Base-by-base conservation (phyloP, 1,140 invertebrate genomes). In the Penaeus indicus region DNA sequence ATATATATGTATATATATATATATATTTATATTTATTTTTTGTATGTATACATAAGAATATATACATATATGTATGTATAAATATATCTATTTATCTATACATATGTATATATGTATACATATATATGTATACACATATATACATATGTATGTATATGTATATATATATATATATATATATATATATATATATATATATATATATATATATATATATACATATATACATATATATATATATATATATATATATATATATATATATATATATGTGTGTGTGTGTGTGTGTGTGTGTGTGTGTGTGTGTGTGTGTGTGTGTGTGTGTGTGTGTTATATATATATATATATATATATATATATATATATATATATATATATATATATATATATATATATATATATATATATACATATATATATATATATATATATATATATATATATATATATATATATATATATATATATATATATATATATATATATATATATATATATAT, bases 391-490 rank as follows among this genome's bases (percentile, higher is more conserved):
- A 67, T 67, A 11, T 67, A 21, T 21, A 21, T 67, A 21, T 67
- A 21, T 67, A 21, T 67, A 67, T 67, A 67, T 67, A 21, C 22
- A 67, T 21, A 67, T 67, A 67, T 21, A 67, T 21, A 67, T 67
- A 67, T 21, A 67, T 67, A 67, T 67, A 67, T 81, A 81, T 81
- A 61, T 62, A 81, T 81, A 61, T 81, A 81, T 81, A 16, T 81
- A 81, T 81, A 16, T 81, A 81, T 81, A n/a, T 81, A 81, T 81
- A 61, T 81, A 81, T 81, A 22, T 81, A 81, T 81, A 61, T 81
- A 81, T 81, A 22, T 81, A 81, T 81, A 61, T 81, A 61, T 81
- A 61, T 81, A 81, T 81, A 61, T 81, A 81, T 81, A 61, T 81
- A 81, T 81, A 60, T 61, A 81, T 81, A 61, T 81, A 81, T n/a